These are phyloP conservation scores for Chelonoidis abingdonii DNA, from an alignment of 2,113 vertebrate species.

Conservation along the genomic window DNA sequence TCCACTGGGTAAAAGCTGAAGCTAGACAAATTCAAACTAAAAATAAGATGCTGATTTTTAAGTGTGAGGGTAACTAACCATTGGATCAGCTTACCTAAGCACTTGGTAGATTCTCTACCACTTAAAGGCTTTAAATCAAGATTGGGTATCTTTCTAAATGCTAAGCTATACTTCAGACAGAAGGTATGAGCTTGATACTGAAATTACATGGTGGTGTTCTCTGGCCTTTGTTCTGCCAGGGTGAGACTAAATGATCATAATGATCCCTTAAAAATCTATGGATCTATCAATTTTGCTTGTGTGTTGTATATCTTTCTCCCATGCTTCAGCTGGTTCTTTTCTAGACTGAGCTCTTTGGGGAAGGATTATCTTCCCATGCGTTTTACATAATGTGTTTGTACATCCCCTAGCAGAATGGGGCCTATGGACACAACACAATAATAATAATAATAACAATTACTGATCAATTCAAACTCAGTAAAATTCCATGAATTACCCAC, in stretches of 20 bases:
- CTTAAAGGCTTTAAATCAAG: not conserved
- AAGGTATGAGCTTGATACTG: not conserved
- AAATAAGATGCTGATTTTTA: not conserved
- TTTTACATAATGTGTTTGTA: not conserved
- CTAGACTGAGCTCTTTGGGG: not conserved
- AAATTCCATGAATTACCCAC: not conserved
- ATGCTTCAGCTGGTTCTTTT: not conserved
- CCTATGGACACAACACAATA: not conserved
- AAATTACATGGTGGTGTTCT: not conserved
- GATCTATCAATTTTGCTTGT: not conserved
- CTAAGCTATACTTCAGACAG: not conserved
- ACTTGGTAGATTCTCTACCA: rapidly evolving
- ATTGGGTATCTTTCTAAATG: not conserved
- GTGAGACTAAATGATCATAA: not conserved
- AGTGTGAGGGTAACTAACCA: not conserved
- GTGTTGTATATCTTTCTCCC: not conserved
- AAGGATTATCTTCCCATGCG: not conserved
- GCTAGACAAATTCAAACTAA: not conserved
- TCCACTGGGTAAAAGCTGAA: not conserved
- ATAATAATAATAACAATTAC: not conserved
- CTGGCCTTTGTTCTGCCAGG: not conserved
- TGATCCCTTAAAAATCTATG: not conserved
- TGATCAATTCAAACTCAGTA: not conserved
- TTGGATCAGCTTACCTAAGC: not conserved
- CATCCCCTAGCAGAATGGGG: not conserved